phyloP scores from a whole-genome alignment of 2,113 vertebrate genomes.

The Zootoca vivipara region DNA sequence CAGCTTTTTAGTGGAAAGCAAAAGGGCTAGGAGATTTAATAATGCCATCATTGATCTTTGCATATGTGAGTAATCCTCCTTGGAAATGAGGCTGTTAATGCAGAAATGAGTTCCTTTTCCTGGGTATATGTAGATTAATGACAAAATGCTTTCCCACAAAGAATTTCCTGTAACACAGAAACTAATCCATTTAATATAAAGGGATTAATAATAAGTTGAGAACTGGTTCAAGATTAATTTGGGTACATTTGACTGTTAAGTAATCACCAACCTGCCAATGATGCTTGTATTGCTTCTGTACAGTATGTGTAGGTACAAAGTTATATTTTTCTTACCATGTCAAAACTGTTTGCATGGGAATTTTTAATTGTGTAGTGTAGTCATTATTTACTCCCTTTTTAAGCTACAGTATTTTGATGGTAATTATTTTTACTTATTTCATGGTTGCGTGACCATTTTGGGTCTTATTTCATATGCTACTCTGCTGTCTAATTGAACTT shows the following conservation, averaged over 20 bases:
- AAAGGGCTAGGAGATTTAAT: slow-evolving; percentile 60
- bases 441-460: no score
- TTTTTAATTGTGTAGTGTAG: background rate
- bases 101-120: slow-evolving; percentile 49
- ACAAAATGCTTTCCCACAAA: slow-evolving; percentile 53
- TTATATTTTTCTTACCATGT: background rate
- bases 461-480: no score
- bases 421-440: no score
- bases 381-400: background rate
- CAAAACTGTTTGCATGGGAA: background rate
- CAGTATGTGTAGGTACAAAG: background rate
- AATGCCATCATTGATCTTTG: slow-evolving; percentile 62
- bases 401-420: background rate
- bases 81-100: slow-evolving; percentile 59
- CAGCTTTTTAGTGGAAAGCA: slow-evolving; percentile 52
- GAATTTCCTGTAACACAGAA: slow-evolving; percentile 44
- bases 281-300: background rate
- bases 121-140: slow-evolving; percentile 42
- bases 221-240: background rate
- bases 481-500: no score
- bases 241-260: background rate
- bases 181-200: background rate
- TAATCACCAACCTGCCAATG: background rate
- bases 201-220: background rate
- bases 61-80: slow-evolving; percentile 60